Evolutionary conservation across 2,888 invertebrate genomes (phyloP).

Genomic region (Iphiclides podalirius): DNA sequence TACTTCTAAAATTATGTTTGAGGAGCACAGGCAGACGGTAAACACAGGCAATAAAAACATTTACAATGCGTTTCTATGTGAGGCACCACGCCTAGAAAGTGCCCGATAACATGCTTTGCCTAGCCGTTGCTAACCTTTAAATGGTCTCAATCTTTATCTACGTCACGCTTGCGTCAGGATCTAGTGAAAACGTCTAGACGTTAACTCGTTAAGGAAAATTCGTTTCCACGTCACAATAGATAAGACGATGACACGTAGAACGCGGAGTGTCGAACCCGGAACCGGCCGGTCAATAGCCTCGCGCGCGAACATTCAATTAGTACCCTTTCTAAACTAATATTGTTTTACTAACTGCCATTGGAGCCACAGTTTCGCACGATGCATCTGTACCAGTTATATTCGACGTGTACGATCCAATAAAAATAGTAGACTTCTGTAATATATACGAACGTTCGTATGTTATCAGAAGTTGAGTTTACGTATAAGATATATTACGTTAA

Average conservation of each 20-base stretch:
- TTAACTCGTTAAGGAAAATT: conserved; percentile 20
- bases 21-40: too few relatives aligned
- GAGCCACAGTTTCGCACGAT: background rate
- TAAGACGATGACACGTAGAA: conserved; percentile 20
- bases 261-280: conserved; percentile 30
- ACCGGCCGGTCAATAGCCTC: conserved; percentile 23
- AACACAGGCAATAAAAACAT: too few relatives aligned
- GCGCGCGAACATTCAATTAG: conserved; percentile 22
- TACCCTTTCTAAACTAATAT: conserved; percentile 15
- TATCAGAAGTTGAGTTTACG: too few relatives aligned
- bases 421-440: too few relatives aligned
- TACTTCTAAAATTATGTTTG: too few relatives aligned
- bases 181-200: conserved; percentile 8
- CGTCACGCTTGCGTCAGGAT: background rate
- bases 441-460: too few relatives aligned
- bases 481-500: too few relatives aligned
- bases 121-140: background rate
- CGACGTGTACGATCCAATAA: background rate
- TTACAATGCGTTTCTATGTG: too few relatives aligned
- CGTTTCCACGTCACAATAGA: conserved; percentile 16
- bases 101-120: too few relatives aligned
- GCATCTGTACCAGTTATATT: background rate
- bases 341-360: background rate
- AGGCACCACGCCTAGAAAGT: too few relatives aligned
- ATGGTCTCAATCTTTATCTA: background rate